Evolutionary conservation across 2,888 invertebrate species (phyloP), one percentile per base, ranked within the genome.

Genomic region (Operophtera brumata): DNA sequence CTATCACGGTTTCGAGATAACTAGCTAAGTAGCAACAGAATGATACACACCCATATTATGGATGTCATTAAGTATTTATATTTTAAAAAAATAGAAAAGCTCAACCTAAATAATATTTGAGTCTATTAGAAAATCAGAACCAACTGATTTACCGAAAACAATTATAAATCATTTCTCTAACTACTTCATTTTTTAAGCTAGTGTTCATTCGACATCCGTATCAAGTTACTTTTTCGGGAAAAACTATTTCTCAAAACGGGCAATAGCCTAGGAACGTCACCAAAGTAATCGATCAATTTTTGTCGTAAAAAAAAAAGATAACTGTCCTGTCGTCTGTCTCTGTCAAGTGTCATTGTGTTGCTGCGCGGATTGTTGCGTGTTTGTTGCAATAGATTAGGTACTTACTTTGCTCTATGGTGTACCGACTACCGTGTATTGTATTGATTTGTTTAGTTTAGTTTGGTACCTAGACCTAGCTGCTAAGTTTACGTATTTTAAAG

Each of bases 1-100:
- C 45, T 66, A 45, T 46, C 46, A 50, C 47, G 47, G 56, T 36
- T 52, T 51, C 20, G 37, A 61, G 65, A 63, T 67, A 68, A 56
- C 54, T 57, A 49, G 57, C 47, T 67, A 68, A 56, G 54, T 57
- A 49, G 57, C 47, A 59, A 59, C 58, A 51, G 50, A 1, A 36
- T 6, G 6, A 8, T 34, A 34, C 0, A 2, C 2, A 30, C 30
- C 1, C 10, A 10, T n/a, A n/a, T n/a, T n/a, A n/a, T n/a, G n/a
- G n/a, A n/a, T n/a, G n/a, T n/a, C n/a, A n/a, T 30, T 30, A 30
- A 9, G 7, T 30, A 30, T 30, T 30, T 30, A 30, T 6, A 10
- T 5, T 4, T 1, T 6, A 30, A 30, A 30, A 30, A 9, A 30
- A 20, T 20, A 20, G 4, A 4, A 20, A 20, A 20, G 4, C n/a